Evolutionary conservation across 2,888 invertebrate genomes (phyloP), one percentile per base, ranked within the genome.

Genomic region (Protula sp.): DNA sequence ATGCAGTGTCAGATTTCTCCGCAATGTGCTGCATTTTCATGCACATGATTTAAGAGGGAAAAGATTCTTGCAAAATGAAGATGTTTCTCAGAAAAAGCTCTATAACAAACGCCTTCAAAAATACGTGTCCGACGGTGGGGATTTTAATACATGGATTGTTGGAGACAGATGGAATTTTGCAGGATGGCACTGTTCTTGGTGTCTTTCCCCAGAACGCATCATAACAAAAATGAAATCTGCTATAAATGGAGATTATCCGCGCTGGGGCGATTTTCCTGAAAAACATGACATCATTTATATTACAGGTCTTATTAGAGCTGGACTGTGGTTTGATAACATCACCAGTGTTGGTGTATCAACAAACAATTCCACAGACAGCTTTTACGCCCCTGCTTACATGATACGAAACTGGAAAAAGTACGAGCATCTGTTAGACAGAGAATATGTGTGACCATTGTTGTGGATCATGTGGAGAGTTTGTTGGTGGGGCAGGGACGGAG

Each of bases 111-210:
- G 19, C 9, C 22, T 50, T 19, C 19, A 50, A 22, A 50, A 50
- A 9, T 50, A 50, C 50, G 24, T 5, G 24, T 5, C 24, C 50
- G n/a, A n/a, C n/a, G n/a, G n/a, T n/a, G 14, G 50, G 5, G 22
- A 4, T 5, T 22, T 50, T 5, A 9, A 50, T 5, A 26, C 5
- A 19, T 50, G 50, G 50, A n/a, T 5, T n/a, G 9, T 50, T 19
- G 50, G 50, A 50, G 4, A 22, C 4, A 4, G 14, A 4, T 5
- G 5, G 22, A 4, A 24, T 22, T 50, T 50, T 24, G 19, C 50
- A n/a, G 53, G 53, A 1, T 55, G 38, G 30, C 55, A 55, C 28
- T 55, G 55, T 24, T 55, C 55, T 26, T 55, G 55, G 55, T 55
- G 55, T 55, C 45, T 31, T 24, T 9, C 24, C 26, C 55, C 55